Conservation (phyloP, 2,113 vertebrate species). For the Urocitellus parryii region DNA sequence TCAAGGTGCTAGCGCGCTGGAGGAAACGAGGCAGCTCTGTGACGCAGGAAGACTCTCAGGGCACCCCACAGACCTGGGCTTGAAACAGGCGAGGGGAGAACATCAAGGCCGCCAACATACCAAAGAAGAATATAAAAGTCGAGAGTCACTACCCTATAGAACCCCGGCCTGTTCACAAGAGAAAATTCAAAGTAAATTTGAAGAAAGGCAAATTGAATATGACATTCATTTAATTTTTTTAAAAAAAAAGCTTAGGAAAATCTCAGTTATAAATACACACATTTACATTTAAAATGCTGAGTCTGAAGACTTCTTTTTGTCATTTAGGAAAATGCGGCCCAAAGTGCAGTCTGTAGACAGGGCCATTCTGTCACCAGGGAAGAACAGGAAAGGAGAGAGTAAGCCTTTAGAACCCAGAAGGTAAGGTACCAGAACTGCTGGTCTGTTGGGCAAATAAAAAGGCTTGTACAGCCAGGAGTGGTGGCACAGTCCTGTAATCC, state of each 20-base stretch:
- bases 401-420: not conserved
- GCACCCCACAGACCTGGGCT: not conserved
- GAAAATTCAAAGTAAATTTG: not conserved
- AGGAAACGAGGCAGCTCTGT: fast-evolving
- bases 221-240: not conserved
- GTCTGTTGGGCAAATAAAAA: not conserved
- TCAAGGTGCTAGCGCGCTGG: fast-evolving
- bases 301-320: not conserved
- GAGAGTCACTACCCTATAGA: not conserved
- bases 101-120: not conserved
- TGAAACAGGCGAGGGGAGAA: not conserved
- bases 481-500: no score
- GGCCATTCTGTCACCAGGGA: not conserved
- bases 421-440: not conserved
- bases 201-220: not conserved
- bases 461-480: no score
- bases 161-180: not conserved
- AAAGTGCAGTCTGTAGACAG: not conserved
- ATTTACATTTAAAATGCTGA: not conserved
- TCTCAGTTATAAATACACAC: not conserved
- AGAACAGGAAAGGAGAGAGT: not conserved
- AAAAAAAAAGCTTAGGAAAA: not conserved
- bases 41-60: not conserved
- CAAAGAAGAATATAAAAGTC: not conserved
- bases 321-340: not conserved